These are phyloP conservation scores for Cheirogaleus medius DNA, from an alignment of 2,113 vertebrate species.

Conservation along the genomic window DNA sequence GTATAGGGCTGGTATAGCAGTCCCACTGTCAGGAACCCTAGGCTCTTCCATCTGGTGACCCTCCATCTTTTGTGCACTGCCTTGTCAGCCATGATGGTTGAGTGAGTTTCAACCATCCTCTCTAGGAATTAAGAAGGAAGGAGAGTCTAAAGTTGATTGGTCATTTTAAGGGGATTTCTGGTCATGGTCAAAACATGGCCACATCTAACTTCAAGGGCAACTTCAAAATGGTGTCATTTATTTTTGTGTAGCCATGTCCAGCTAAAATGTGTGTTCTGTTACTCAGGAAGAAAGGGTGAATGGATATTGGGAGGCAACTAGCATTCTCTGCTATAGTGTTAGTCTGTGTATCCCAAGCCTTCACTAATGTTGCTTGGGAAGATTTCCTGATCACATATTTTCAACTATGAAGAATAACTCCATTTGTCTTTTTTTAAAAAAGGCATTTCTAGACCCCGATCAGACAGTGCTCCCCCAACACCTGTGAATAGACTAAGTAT, in stretches of 20 bases:
- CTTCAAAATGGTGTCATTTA: constrained; percentile 18
- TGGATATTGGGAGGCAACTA: neutral
- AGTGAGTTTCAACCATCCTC: neutral
- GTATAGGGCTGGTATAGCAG: neutral
- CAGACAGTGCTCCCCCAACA: constrained; percentile 95
- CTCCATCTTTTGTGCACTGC: neutral
- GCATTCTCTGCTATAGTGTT: neutral
- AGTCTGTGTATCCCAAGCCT: neutral
- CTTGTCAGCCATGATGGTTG: neutral
- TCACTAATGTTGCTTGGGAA: constrained; percentile 19
- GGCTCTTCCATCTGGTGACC: neutral
- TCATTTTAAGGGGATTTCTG: constrained; percentile 22
- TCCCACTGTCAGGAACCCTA: neutral
- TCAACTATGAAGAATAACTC: constrained; percentile 48
- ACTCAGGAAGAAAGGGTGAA: neutral
- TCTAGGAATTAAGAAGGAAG: constrained; percentile 24
- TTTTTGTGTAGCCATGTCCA: neutral
- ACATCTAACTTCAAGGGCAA: neutral
- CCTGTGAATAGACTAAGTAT: constrained; percentile 96
- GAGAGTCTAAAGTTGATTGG: neutral
- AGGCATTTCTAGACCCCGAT: constrained; percentile 95
- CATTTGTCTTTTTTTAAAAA: constrained; percentile 47
- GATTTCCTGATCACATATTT: constrained; percentile 17
- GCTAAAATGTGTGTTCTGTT: constrained; percentile 13
- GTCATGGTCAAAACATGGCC: neutral